These are phyloP conservation scores for Oncopeltus fasciatus DNA, from an alignment of 1,140 invertebrate species.

Conservation along the genomic window DNA sequence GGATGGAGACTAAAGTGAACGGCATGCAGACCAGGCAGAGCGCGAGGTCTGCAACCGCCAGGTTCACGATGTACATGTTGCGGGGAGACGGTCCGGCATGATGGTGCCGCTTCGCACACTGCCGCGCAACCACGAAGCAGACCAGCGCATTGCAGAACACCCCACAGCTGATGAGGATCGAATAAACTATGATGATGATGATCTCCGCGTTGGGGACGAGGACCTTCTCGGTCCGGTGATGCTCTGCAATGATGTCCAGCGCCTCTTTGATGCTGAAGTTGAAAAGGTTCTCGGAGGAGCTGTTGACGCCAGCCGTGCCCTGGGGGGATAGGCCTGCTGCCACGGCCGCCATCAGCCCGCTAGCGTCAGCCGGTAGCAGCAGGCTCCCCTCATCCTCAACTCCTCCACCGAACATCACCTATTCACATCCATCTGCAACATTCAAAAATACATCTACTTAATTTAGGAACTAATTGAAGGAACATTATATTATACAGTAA, in stretches of 20 bases:
- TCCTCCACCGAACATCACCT: neutral
- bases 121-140: slow-evolving; percentile 31
- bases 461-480: too few relatives aligned
- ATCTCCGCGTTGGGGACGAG: slow-evolving; percentile 22
- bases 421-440: neutral
- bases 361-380: slow-evolving; percentile 1
- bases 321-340: neutral
- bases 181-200: slow-evolving; percentile 23
- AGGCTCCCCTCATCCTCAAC: neutral
- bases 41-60: slow-evolving; percentile 41
- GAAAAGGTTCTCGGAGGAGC: neutral
- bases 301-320: too few relatives aligned
- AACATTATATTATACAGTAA: too few relatives aligned
- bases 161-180: slow-evolving; percentile 23
- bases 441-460: neutral
- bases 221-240: slow-evolving; percentile 22
- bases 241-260: slow-evolving; percentile 20
- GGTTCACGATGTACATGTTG: slow-evolving; percentile 48
- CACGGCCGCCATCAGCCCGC: neutral
- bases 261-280: slow-evolving; percentile 17
- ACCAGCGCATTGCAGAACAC: slow-evolving; percentile 31
- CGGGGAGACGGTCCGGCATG: slow-evolving; percentile 31
- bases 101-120: slow-evolving; percentile 30
- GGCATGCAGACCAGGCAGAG: slow-evolving; percentile 43
- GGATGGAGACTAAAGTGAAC: slow-evolving; percentile 35